These are phyloP conservation scores for Plemyria rubiginata DNA, from an alignment of 2,888 invertebrate genomes.

Conservation along the genomic window DNA sequence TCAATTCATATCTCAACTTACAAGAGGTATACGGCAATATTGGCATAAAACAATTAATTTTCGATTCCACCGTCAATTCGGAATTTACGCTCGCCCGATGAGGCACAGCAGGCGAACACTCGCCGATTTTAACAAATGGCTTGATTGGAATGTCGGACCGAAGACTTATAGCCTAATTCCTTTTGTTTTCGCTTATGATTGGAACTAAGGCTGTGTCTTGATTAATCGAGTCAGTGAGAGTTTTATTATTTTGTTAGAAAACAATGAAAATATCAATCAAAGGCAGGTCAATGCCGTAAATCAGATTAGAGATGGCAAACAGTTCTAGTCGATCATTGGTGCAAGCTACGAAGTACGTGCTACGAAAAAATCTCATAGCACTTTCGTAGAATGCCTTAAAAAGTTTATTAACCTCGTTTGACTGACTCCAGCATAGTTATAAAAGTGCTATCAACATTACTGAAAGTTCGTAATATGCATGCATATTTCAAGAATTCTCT, in stretches of 20 bases:
- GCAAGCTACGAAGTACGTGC: neutral
- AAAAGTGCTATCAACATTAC: slow-evolving; percentile 28
- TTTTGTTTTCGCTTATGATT: slow-evolving; percentile 49
- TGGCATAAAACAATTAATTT: slow-evolving; percentile 59
- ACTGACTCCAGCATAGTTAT: slow-evolving; percentile 15
- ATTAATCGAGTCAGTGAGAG: slow-evolving; percentile 37
- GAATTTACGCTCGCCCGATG: slow-evolving; percentile 46
- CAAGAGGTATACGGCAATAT: slow-evolving; percentile 34
- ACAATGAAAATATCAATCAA: neutral
- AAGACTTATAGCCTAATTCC: slow-evolving; percentile 67
- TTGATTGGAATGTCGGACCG: slow-evolving; percentile 61
- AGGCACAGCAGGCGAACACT: slow-evolving; percentile 45
- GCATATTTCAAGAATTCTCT: slow-evolving; percentile 32
- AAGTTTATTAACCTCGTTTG: neutral
- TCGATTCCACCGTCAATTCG: slow-evolving; percentile 53
- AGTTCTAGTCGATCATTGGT: neutral
- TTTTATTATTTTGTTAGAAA: slow-evolving; percentile 10
- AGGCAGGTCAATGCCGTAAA: neutral
- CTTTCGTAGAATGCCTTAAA: slow-evolving; percentile 1
- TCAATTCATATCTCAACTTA: slow-evolving; percentile 24
- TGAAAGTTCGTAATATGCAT: slow-evolving; percentile 21
- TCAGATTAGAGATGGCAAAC: neutral
- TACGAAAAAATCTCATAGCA: neutral
- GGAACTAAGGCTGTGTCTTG: slow-evolving; percentile 40
- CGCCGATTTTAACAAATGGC: slow-evolving; percentile 70